Evolutionary conservation across 2,797 vertebrate genomes (phyloP).

Genomic region (Phoebastria nigripes): DNA sequence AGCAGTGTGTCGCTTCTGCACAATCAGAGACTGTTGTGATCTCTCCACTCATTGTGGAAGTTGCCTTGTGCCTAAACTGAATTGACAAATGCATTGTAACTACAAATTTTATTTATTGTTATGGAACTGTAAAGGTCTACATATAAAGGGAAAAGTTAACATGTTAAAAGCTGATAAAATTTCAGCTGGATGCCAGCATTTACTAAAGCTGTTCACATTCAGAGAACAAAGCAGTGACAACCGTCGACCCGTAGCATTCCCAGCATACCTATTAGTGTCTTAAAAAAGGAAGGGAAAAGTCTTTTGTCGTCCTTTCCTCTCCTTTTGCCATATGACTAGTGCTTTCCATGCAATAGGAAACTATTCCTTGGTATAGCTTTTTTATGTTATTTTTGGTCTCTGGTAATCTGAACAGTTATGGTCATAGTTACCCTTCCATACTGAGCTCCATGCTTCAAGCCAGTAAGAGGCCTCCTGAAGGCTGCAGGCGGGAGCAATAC

Average conservation of each 20-base stretch:
- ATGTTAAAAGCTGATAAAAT: conserved; percentile 83
- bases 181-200: conserved; percentile 88
- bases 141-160: conserved; percentile 92
- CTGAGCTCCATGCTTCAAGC: conserved; percentile 42
- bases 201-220: conserved; percentile 80
- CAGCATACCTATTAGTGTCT: conserved; percentile 93
- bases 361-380: conserved; percentile 80
- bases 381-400: conserved; percentile 79
- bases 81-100: conserved; percentile 99
- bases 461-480: conserved; percentile 50
- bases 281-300: conserved; percentile 86
- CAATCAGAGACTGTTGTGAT: conserved; percentile 96
- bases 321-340: conserved; percentile 88
- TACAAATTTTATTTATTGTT: conserved; percentile 99
- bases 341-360: conserved; percentile 85
- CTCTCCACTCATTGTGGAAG: conserved; percentile 89
- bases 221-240: conserved; percentile 82
- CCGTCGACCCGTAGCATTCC: conserved; percentile 89
- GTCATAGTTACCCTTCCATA: conserved; percentile 64
- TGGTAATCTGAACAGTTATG: conserved; percentile 77
- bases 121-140: conserved; percentile 91
- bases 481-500: conserved; percentile 64
- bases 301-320: conserved; percentile 75
- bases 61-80: conserved; percentile 99
- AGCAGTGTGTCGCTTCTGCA: conserved; percentile 92